Evolutionary conservation across 2,113 vertebrate genomes (phyloP).

Genomic region (Chaetura pelagica): DNA sequence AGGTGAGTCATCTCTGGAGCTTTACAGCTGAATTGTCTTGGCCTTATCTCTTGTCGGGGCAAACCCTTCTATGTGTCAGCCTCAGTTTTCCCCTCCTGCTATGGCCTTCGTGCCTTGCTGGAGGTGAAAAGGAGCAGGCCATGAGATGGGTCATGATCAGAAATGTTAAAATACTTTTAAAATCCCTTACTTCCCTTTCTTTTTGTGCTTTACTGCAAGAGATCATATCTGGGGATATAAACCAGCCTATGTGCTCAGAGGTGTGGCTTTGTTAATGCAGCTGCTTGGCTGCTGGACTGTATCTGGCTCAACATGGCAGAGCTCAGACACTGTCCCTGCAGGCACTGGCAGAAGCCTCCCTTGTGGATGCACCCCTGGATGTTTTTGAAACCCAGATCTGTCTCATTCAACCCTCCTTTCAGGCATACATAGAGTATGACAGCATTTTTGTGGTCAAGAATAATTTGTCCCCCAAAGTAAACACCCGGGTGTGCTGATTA

Average conservation of each 20-base stretch:
- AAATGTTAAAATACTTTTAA: not conserved
- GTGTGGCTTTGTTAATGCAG: rapidly evolving
- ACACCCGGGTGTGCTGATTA: not conserved
- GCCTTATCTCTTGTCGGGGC: not conserved
- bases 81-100: not conserved
- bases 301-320: not conserved
- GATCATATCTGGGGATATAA: not conserved
- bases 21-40: not conserved
- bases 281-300: not conserved
- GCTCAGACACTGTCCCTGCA: not conserved
- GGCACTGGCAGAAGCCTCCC: not conserved
- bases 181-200: not conserved
- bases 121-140: not conserved
- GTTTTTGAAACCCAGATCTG: not conserved
- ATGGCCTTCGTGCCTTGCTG: not conserved
- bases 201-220: not conserved
- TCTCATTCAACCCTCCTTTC: not conserved
- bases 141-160: not conserved
- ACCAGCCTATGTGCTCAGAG: not conserved
- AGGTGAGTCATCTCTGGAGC: not conserved
- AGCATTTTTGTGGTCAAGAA: not conserved
- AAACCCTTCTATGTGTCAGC: not conserved
- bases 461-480: not conserved
- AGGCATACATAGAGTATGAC: not conserved
- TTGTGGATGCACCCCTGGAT: not conserved